phyloP scores from a whole-genome alignment of 2,797 vertebrate species.

The Tolypeutes matacus region DNA sequence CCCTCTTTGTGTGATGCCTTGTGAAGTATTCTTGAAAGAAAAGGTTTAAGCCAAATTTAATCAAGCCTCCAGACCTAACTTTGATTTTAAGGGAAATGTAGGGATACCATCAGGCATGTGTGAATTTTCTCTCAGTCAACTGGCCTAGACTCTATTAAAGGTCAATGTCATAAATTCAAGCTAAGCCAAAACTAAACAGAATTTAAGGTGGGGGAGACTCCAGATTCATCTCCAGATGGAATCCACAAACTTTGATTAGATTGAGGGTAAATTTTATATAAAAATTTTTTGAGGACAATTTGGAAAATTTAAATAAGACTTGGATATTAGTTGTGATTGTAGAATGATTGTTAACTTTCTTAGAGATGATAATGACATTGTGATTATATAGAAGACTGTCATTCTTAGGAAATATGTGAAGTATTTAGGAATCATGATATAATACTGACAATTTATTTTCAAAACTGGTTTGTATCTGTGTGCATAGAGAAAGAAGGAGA shows the following conservation, averaged over 20 bases:
- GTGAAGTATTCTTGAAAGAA: constrained; percentile 14
- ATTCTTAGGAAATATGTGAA: constrained; percentile 19
- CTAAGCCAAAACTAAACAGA: constrained; percentile 8
- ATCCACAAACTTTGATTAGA: not conserved
- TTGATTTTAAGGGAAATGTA: constrained; percentile 40
- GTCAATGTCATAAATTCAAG: not conserved
- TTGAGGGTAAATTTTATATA: not conserved
- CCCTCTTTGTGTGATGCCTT: not conserved
- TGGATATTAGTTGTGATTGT: not conserved
- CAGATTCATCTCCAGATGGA: not conserved
- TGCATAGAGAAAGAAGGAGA: not conserved
- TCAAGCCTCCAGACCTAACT: not conserved
- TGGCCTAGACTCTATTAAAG: not conserved
- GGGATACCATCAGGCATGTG: not conserved
- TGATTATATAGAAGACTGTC: not conserved
- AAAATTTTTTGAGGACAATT: not conserved
- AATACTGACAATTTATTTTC: constrained; percentile 8
- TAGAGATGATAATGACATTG: not conserved
- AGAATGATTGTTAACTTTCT: not conserved
- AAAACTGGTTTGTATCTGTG: not conserved
- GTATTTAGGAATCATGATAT: constrained; percentile 19
- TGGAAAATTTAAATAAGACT: constrained; percentile 1
- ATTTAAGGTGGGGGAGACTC: not conserved
- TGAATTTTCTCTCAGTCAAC: not conserved
- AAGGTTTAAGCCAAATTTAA: not conserved